Evolutionary conservation across 2,797 vertebrate species (phyloP).

Genomic region (Sphenopsis melanotis): DNA sequence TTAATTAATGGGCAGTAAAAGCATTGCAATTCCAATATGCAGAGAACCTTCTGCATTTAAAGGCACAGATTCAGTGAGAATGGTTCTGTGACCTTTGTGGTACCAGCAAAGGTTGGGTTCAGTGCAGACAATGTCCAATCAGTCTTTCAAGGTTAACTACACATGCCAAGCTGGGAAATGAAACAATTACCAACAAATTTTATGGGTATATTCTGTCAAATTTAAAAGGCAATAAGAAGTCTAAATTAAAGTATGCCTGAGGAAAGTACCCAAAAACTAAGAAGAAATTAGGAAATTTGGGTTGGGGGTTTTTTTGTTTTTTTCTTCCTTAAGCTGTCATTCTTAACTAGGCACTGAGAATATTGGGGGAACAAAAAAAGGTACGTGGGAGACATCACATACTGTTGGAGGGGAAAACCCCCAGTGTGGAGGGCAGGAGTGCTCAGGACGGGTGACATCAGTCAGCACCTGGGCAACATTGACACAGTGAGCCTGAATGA

Average conservation of each 20-base stretch:
- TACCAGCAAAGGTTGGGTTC: constrained; percentile 74
- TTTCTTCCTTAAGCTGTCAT: neutral
- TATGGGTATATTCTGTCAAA: constrained; percentile 77
- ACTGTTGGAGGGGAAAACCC: neutral
- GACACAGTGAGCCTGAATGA: constrained; percentile 59
- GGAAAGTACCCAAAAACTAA: neutral
- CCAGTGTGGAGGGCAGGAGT: neutral
- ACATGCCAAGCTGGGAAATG: constrained; percentile 77
- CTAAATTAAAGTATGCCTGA: constrained; percentile 69
- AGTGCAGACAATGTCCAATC: constrained; percentile 62
- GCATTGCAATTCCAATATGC: constrained; percentile 63
- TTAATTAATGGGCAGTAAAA: constrained; percentile 74
- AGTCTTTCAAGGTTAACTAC: constrained; percentile 80
- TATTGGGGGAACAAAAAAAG: neutral
- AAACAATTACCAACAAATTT: constrained; percentile 79
- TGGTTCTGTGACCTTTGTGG: constrained; percentile 70
- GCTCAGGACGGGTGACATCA: constrained; percentile 42
- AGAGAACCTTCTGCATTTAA: constrained; percentile 63
- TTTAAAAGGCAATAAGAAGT: constrained; percentile 74
- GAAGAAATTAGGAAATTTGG: neutral
- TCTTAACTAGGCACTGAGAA: neutral
- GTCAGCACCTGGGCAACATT: constrained; percentile 63
- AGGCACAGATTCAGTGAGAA: constrained; percentile 61
- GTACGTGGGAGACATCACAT: neutral
- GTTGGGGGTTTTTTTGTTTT: accelerated